These are phyloP conservation scores for Drosophila kikkawai DNA, from an alignment of 1,140 invertebrate species.

Conservation along the genomic window DNA sequence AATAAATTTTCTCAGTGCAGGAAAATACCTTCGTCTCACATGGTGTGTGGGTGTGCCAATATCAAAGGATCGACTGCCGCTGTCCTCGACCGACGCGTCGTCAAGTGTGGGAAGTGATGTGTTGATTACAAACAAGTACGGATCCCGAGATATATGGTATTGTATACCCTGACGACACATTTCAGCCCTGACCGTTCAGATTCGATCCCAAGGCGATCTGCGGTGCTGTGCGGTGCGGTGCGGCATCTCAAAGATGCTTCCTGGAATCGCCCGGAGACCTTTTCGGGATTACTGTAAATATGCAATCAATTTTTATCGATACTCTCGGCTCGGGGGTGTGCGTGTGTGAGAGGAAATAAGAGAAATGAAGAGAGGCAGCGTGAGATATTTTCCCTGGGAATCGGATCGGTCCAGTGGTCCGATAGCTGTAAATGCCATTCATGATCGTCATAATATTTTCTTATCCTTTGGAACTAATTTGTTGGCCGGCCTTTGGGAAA, in stretches of 20 bases:
- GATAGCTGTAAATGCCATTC: slow-evolving; percentile 52
- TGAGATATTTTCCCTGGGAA: slow-evolving; percentile 46
- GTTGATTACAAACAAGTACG: slow-evolving; percentile 61
- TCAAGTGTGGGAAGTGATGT: slow-evolving; percentile 64
- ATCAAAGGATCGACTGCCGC: slow-evolving; percentile 51
- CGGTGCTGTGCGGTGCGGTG: slow-evolving; percentile 11
- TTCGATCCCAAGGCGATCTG: slow-evolving; percentile 1
- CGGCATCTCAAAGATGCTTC: slow-evolving; percentile 52
- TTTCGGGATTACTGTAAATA: slow-evolving; percentile 63
- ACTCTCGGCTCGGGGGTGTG: slow-evolving; percentile 9
- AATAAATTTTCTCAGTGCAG: slow-evolving; percentile 12
- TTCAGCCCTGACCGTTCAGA: slow-evolving; percentile 17
- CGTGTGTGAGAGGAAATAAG: neutral
- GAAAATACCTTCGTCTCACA: neutral
- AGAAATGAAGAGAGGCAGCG: slow-evolving; percentile 21
- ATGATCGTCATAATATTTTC: slow-evolving; percentile 55
- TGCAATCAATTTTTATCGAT: slow-evolving; percentile 64
- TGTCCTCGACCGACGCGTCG: slow-evolving; percentile 23
- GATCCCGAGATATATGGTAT: slow-evolving; percentile 6
- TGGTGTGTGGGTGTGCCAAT: slow-evolving; percentile 56
- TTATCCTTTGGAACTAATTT: slow-evolving; percentile 57
- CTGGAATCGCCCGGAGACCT: slow-evolving; percentile 53
- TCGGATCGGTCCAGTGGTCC: slow-evolving; percentile 23
- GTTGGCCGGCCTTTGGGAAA: slow-evolving; percentile 7
- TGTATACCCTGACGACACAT: slow-evolving; percentile 30